Percentiles rank a stretch among this genome's conserved stretches.
These are phyloP conservation scores for Chaunax sp. DNA, from an alignment of 2,797 vertebrate genomes.

Conservation along the genomic window DNA sequence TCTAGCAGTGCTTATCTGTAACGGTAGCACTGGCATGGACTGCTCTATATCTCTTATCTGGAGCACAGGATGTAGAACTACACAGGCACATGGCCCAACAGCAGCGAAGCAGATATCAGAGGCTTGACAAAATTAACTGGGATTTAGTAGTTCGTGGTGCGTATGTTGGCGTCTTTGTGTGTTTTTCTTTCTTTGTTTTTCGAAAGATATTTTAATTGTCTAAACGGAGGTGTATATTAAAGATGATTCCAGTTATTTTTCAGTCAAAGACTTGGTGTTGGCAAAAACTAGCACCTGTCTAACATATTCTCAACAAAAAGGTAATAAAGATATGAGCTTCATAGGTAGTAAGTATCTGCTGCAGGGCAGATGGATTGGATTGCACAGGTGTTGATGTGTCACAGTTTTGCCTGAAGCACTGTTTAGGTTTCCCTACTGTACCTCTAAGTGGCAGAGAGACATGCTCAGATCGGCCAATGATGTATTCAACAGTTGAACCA, in stretches of 20 bases:
- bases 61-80: conserved; percentile 58
- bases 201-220: conserved; percentile 5
- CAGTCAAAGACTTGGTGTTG: neutral
- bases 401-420: conserved; percentile 15
- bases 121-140: conserved; percentile 41
- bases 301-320: conserved; percentile 7
- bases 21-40: conserved; percentile 41
- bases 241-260: conserved; percentile 11
- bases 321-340: conserved; percentile 16
- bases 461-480: neutral
- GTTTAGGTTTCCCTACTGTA: conserved; percentile 15
- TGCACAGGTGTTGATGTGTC: conserved; percentile 27
- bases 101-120: conserved; percentile 57
- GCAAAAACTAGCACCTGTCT: neutral
- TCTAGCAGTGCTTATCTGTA: conserved; percentile 65
- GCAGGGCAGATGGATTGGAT: conserved; percentile 1
- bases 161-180: neutral
- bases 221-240: conserved; percentile 9
- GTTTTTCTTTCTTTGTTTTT: conserved; percentile 5
- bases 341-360: no score
- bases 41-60: conserved; percentile 72
- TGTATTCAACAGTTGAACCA: neutral
- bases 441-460: conserved; percentile 7
- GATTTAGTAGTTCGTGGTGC: conserved; percentile 9
- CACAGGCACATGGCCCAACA: conserved; percentile 36